phyloP scores from a whole-genome alignment of 2,888 invertebrate genomes.

The Erebia ligea region DNA sequence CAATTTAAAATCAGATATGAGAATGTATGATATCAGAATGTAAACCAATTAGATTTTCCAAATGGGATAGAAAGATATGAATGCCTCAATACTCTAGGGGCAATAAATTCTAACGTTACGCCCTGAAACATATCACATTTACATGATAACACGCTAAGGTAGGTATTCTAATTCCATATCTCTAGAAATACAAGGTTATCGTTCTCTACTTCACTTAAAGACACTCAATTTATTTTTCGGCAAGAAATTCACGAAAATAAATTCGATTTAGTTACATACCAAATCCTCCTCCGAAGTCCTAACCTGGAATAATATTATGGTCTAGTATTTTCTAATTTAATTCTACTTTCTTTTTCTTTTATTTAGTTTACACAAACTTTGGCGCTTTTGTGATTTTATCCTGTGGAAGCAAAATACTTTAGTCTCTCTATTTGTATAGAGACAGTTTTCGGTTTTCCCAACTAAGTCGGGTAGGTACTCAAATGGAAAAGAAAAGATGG shows the following conservation, averaged over 20 bases:
- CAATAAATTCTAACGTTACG: conserved; percentile 10
- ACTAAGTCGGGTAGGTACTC: neutral
- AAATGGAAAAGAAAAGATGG: neutral
- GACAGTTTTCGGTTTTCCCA: neutral
- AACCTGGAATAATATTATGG: conserved; percentile 13
- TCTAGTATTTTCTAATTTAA: conserved; percentile 8
- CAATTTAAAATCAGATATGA: neutral
- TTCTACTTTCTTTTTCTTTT: conserved; percentile 14
- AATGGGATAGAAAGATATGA: conserved; percentile 15
- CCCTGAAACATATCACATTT: conserved; percentile 16
- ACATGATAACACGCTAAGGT: conserved; percentile 2
- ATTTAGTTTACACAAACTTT: conserved; percentile 11
- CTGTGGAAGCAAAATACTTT: conserved; percentile 5
- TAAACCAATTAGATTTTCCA: conserved; percentile 11
- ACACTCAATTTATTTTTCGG: conserved; percentile 17
- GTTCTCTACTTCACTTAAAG: neutral
- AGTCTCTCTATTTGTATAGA: neutral
- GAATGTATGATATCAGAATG: too few relatives aligned
- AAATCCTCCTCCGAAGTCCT: conserved; percentile 5
- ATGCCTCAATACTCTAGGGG: conserved; percentile 13
- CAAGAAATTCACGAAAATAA: conserved; percentile 3
- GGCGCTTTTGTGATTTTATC: neutral
- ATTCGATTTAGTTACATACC: conserved; percentile 1
- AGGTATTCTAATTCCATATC: conserved; percentile 13
- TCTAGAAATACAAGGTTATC: neutral